Base-by-base conservation (phyloP, 2,113 vertebrate genomes). In the Promerops cafer region DNA sequence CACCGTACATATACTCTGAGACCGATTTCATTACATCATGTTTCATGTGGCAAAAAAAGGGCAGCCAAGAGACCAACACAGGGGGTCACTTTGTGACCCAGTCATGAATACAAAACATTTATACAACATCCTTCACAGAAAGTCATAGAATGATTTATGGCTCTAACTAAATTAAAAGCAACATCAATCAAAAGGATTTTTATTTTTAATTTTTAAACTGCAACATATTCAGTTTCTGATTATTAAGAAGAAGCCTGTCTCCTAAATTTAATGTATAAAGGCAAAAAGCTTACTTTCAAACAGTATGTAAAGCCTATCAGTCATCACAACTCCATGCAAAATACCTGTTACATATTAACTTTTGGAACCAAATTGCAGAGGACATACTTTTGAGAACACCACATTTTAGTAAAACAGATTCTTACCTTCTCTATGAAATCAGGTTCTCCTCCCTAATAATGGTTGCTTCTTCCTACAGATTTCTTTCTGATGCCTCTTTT, bases 111-210 rank as follows among this genome's bases (percentile, higher is more conserved):
- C 18, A 71, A 90, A 96, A 93, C 27, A 42, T 83, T 88, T 87
- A 56, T 44, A 65, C 37, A 91, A 44, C 33, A 92, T 56, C 40
- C 56, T 94, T 94, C 68, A 65, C 39, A 63, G 54, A 74, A 72
- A 87, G 35, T 80, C 66, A 39, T 30, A 60, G 28, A 49, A 61
- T 91, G 90, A 97, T 97, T 97, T 95, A 95, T 94, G 49, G 22
- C 23, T 83, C 28, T 70, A 96, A 94, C 50, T 75, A 93, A 89
- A 94, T 96, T 96, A 96, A 97, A 90, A 95, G n/a, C 33, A 86
- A 54, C 74, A 96, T 97, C 74, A 92, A 86, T 96, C 93, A 94
- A 92, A 82, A 57, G 1, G 10, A 35, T 94, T 95, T 91, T 88
- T 47, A 80, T 84, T 94, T 96, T 93, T 82, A 89, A 88, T 94